These are phyloP conservation scores for Melanotaenia maccullochi DNA, from an alignment of 2,797 vertebrate species.

Conservation along the genomic window DNA sequence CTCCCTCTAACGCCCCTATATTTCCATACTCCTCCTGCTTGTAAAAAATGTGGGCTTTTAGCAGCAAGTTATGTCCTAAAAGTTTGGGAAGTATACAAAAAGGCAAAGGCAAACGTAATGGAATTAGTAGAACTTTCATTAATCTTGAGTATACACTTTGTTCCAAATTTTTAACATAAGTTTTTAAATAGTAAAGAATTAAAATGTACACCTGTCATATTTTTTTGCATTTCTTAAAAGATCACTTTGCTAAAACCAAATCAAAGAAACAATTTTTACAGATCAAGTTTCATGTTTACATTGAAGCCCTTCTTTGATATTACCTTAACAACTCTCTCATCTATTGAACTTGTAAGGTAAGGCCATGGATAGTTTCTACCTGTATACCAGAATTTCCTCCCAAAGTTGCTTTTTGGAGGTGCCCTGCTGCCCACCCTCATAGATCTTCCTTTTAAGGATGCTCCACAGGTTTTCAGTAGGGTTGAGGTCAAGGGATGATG, in stretches of 20 bases:
- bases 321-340: neutral
- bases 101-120: conserved; percentile 21
- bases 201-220: neutral
- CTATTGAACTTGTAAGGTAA: neutral
- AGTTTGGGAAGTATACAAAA: conserved; percentile 22
- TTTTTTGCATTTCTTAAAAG: neutral
- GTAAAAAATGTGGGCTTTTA: conserved; percentile 8
- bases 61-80: conserved; percentile 15
- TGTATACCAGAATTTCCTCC: neutral
- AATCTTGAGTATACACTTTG: conserved; percentile 19
- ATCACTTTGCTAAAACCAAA: neutral
- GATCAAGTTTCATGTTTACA: neutral
- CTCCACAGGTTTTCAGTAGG: neutral
- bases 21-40: conserved; percentile 14
- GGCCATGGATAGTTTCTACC: neutral
- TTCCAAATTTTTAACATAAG: neutral
- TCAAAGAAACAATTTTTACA: neutral
- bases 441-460: neutral
- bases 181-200: neutral
- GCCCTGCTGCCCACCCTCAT: neutral
- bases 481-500: neutral
- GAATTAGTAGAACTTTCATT: conserved; percentile 43
- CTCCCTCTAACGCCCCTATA: conserved; percentile 17
- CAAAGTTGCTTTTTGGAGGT: neutral
- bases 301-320: neutral